Evolutionary conservation across 37 sponge, comb jelly and placozoan genomes (phyloP), one percentile per base, ranked within the genome.

Genomic region (Geodia barretti): DNA sequence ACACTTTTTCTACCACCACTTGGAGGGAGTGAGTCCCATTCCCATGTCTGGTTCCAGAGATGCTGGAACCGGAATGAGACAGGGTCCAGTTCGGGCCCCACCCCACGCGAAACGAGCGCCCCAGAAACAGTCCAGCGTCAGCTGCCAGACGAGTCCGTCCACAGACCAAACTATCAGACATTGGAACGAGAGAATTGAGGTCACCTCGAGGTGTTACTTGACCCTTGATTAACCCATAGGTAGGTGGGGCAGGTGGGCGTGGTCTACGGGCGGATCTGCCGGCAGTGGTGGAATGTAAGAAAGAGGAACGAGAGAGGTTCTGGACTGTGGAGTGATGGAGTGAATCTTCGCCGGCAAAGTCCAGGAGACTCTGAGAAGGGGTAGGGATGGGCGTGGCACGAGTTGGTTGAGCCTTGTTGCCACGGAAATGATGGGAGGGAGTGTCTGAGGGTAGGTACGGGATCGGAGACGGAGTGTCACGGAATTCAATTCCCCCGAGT

Each of bases 41-140:
- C 54, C 14, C 54, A 7, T 47, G 54, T 47, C 54, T 33, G 1
- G 62, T 40, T 25, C 62, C 34, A 32, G 79, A 66, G 24, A 79
- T 29, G 30, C 65, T 39, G 19, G 61, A 23, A 8, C 95, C 95
- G 31, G 78, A 85, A 66, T 94, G 95, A 69, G 82, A 82, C 35
- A 95, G 64, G 62, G 75, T 92, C 96, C 96, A 91, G 67, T 89
- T 77, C 17, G 90, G 90, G n/a, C 96, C 96, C 96, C 96, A 95
- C 1, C 96, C 96, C n/a, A 89, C 90, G n/a, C 93, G 78, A 69
- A 95, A 95, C 0, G 96, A 95, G 0, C 88, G 40, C 21, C 82
- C 82, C 34, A 87, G 43, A 26, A 76, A 81, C n/a, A 81, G 70
- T 3, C 88, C 82, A 21, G 61, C 29, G 58, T 87, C 88, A 9